Percentiles rank a stretch among this genome's conserved stretches.
Evolutionary conservation across 2,113 vertebrate genomes (phyloP).

Genomic region (Panurus biarmicus): DNA sequence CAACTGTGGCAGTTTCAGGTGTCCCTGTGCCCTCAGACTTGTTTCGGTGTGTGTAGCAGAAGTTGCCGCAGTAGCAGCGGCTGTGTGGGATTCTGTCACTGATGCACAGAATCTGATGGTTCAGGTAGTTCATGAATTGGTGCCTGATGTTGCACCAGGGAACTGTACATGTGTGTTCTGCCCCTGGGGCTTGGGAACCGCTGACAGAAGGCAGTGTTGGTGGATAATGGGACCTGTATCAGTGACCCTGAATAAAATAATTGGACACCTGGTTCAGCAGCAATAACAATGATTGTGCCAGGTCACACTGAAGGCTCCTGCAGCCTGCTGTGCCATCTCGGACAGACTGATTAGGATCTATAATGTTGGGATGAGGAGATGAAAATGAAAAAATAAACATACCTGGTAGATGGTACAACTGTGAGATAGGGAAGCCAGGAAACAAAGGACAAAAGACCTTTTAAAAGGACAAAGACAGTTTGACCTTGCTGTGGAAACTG

Average conservation of each 20-base stretch:
- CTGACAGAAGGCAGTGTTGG: background rate
- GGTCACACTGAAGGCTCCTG: background rate
- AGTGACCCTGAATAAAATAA: background rate
- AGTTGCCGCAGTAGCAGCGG: background rate
- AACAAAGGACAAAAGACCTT: background rate
- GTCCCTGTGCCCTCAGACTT: background rate
- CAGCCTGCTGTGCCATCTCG: background rate
- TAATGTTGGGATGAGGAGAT: background rate
- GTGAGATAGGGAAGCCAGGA: background rate
- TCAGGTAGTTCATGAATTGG: background rate
- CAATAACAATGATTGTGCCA: rapidly evolving
- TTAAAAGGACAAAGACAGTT: background rate
- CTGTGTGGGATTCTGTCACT: background rate
- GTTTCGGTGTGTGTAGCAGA: background rate
- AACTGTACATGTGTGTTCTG: rapidly evolving
- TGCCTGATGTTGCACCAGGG: background rate
- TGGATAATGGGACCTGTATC: background rate
- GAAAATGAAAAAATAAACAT: background rate
- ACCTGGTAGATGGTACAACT: background rate
- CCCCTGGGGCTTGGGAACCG: background rate
- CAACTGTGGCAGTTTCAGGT: background rate
- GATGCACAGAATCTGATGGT: background rate
- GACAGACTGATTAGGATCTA: background rate
- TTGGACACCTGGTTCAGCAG: background rate
- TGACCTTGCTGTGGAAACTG: background rate